These are phyloP conservation scores for Laticauda colubrina DNA, from an alignment of 2,113 vertebrate species.

Conservation along the genomic window DNA sequence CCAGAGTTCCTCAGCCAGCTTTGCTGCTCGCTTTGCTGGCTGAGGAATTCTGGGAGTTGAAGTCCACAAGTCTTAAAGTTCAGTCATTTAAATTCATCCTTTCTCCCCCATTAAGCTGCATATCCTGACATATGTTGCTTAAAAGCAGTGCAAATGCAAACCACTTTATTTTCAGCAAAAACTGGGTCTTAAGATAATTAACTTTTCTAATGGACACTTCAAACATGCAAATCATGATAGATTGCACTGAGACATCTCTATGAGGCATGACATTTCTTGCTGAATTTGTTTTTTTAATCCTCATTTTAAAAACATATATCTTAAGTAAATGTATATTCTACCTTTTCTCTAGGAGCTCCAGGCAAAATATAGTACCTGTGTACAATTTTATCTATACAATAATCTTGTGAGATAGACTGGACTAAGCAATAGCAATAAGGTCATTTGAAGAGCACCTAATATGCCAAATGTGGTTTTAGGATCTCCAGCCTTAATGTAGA, in stretches of 20 bases:
- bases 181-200: background rate
- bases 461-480: background rate
- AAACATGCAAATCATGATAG: background rate
- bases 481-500: background rate
- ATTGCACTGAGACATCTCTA: background rate
- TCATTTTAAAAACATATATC: background rate
- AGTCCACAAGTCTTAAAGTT: background rate
- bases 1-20: too few relatives aligned
- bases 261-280: background rate
- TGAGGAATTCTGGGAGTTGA: too few relatives aligned
- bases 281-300: background rate
- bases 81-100: background rate
- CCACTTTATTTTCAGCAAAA: background rate
- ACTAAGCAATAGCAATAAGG: background rate
- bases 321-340: background rate
- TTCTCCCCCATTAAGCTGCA: background rate
- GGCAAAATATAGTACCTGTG: background rate
- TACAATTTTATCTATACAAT: background rate
- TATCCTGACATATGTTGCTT: background rate
- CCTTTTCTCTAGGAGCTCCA: background rate
- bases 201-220: background rate
- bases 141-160: background rate
- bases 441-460: background rate
- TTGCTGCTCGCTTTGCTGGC: too few relatives aligned
- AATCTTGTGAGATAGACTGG: background rate